Conservation (phyloP, 2,888 invertebrate genomes). For the Polyommatus icarus region DNA sequence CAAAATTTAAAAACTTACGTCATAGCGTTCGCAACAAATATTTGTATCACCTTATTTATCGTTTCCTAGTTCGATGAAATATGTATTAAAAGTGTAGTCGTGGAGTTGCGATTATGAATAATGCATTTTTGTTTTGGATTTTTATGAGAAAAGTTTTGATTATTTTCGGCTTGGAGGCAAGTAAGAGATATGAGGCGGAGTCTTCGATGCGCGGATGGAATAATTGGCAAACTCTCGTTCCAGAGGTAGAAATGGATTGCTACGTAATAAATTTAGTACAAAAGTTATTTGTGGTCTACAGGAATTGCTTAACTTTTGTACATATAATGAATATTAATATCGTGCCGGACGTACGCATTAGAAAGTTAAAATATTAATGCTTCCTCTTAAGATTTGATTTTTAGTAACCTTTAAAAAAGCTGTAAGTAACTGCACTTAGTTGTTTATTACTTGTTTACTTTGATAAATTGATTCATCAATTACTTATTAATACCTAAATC, state of each 20-base stretch:
- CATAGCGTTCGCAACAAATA: slow-evolving; percentile 38
- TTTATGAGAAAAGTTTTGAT: slow-evolving; percentile 81
- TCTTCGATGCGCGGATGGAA: slow-evolving; percentile 60
- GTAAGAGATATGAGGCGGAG: slow-evolving; percentile 62
- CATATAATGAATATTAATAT: slow-evolving; percentile 33
- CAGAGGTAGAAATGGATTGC: slow-evolving; percentile 50
- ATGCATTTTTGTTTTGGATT: slow-evolving; percentile 81
- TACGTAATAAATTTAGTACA: slow-evolving; percentile 52
- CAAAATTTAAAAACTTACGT: neutral
- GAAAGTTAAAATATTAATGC: neutral
- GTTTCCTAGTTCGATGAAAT: slow-evolving; percentile 50
- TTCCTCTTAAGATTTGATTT: neutral
- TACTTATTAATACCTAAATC: too few relatives aligned
- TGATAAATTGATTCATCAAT: neutral
- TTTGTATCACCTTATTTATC: slow-evolving; percentile 49
- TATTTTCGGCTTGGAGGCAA: slow-evolving; percentile 76
- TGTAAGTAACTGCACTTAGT: neutral
- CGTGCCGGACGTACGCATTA: slow-evolving; percentile 29
- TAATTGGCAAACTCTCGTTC: slow-evolving; percentile 59
- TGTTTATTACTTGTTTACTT: neutral
- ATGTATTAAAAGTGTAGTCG: slow-evolving; percentile 45
- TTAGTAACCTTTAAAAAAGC: neutral
- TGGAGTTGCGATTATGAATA: slow-evolving; percentile 76
- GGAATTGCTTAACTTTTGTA: slow-evolving; percentile 45
- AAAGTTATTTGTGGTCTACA: slow-evolving; percentile 58